These are phyloP conservation scores for Lepeophtheirus nordmannii DNA, from an alignment of 2,888 invertebrate genomes.

Conservation along the genomic window DNA sequence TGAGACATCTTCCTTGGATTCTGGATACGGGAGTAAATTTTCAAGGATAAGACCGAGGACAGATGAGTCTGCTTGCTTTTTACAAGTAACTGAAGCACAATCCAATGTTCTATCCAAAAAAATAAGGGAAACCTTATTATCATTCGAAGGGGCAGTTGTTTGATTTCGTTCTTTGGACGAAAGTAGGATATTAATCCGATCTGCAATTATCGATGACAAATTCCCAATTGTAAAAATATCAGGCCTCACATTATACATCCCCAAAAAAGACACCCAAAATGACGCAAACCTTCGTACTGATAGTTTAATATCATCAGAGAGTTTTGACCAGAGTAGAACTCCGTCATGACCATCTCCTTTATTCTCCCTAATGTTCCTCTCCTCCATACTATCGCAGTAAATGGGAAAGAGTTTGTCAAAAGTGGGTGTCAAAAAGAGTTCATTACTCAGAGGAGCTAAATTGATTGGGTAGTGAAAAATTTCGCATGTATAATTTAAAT, in stretches of 20 bases:
- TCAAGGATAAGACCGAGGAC: background rate
- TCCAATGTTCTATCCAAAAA: background rate
- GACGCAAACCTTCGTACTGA: background rate
- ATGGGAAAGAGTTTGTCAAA: background rate
- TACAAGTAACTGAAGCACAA: background rate
- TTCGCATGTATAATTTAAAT: background rate
- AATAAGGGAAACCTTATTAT: background rate
- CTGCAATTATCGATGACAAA: background rate
- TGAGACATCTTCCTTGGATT: background rate
- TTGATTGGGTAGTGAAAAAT: background rate
- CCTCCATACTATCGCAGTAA: background rate
- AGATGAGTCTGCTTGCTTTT: background rate
- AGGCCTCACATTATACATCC: background rate
- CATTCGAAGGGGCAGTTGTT: background rate
- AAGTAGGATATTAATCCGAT: background rate
- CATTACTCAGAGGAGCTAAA: background rate
- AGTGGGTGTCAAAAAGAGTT: background rate
- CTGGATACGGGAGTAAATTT: background rate
- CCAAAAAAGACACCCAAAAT: background rate
- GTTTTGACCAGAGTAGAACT: background rate
- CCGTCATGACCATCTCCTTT: background rate
- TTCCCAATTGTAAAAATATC: background rate
- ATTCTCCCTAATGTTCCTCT: background rate
- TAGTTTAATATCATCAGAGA: background rate
- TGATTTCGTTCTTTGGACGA: background rate